These are phyloP conservation scores for Drosophila rufa DNA, from an alignment of 1,140 invertebrate species.

Conservation along the genomic window DNA sequence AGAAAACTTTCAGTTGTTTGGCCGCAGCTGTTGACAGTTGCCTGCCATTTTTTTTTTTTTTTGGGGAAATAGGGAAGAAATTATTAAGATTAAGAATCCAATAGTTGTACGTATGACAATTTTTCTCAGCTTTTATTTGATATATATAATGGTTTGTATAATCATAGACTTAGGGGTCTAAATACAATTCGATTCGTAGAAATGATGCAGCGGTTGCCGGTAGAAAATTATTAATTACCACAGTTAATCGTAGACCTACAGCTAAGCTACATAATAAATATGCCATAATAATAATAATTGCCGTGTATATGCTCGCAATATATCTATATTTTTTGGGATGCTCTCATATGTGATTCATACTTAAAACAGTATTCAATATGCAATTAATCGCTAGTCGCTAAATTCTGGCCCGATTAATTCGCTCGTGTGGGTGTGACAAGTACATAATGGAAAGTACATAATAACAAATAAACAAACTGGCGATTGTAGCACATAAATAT, in stretches of 20 bases:
- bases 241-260: conserved; percentile 61
- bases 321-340: conserved; percentile 39
- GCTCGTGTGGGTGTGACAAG: conserved; percentile 37
- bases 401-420: conserved; percentile 60
- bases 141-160: conserved; percentile 37
- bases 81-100: conserved; percentile 11
- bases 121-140: conserved; percentile 42
- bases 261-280: conserved; percentile 81
- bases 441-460: conserved; percentile 23
- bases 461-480: conserved; percentile 69
- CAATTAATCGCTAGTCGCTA: conserved; percentile 44
- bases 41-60: conserved; percentile 18
- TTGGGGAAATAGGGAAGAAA: neutral
- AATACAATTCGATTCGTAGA: conserved; percentile 53
- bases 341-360: conserved; percentile 58
- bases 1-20: conserved; percentile 40
- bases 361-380: conserved; percentile 76
- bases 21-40: conserved; percentile 42
- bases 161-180: conserved; percentile 39
- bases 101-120: conserved; percentile 28
- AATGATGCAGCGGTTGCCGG: conserved; percentile 33
- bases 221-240: conserved; percentile 45
- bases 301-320: conserved; percentile 28
- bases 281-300: conserved; percentile 53
- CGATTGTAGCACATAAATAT: conserved; percentile 55